Evolutionary conservation across 2,797 vertebrate genomes (phyloP).

Genomic region (Tapirus indicus): DNA sequence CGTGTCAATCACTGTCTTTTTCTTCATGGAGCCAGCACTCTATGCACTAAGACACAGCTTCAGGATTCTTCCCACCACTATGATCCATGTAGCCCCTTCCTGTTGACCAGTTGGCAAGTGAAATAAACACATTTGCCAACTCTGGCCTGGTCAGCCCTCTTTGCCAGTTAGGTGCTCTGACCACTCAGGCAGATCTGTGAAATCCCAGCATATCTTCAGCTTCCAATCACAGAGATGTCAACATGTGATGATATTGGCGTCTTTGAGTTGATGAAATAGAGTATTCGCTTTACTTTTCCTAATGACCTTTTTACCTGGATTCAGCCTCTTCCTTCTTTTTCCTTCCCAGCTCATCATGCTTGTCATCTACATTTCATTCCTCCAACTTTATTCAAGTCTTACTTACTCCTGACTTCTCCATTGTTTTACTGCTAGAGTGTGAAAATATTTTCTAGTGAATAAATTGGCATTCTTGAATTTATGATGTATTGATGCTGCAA

Average conservation of each 20-base stretch:
- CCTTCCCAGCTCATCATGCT: background rate
- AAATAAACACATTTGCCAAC: background rate
- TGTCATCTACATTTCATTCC: background rate
- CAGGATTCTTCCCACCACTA: background rate
- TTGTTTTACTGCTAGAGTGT: background rate
- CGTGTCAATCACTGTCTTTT: background rate
- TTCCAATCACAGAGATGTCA: background rate
- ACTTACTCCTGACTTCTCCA: background rate
- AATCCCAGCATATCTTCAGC: background rate
- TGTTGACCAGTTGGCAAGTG: background rate
- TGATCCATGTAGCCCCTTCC: background rate
- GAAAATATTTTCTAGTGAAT: constrained; percentile 35
- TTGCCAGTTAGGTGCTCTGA: background rate
- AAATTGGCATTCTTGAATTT: background rate
- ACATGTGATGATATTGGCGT: background rate
- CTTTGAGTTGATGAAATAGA: background rate
- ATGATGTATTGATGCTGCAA: background rate
- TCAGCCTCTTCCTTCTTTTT: background rate
- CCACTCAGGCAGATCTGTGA: background rate
- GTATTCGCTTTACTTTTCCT: background rate
- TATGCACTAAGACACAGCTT: background rate
- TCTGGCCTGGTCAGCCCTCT: background rate
- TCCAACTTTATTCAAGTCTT: background rate
- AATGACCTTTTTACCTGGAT: background rate
- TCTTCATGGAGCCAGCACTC: background rate